phyloP scores from a whole-genome alignment of 2,113 vertebrate genomes.

The Callocephalon fimbriatum region DNA sequence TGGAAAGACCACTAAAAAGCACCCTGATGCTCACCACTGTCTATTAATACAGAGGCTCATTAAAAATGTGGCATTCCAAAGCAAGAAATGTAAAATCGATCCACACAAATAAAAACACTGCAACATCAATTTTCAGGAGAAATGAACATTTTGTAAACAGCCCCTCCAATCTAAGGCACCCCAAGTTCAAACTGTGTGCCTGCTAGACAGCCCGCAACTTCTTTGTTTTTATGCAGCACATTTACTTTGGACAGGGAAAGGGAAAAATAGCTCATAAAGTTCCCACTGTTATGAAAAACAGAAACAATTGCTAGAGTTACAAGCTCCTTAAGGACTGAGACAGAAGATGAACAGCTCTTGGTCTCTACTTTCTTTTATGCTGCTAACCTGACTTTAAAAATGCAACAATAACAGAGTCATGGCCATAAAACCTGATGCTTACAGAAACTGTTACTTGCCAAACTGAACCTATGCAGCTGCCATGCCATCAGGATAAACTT shows the following conservation, averaged over 20 bases:
- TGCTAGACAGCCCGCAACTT: not conserved
- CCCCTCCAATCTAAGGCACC: not conserved
- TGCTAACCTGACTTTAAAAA: not conserved
- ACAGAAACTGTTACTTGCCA: not conserved
- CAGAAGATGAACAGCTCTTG: constrained; percentile 34
- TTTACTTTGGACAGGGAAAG: constrained; percentile 39
- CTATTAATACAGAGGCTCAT: not conserved
- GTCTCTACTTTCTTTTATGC: not conserved
- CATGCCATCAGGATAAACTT: not conserved
- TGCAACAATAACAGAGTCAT: not conserved
- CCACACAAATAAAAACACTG: not conserved
- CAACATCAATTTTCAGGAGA: not conserved
- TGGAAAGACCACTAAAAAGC: not conserved
- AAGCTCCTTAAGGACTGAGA: not conserved
- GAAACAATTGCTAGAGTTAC: constrained; percentile 67
- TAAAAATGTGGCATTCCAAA: not conserved
- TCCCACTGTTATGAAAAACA: constrained; percentile 58
- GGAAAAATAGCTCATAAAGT: constrained; percentile 26
- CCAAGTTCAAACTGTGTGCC: not conserved
- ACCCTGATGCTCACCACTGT: not conserved
- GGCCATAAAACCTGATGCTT: constrained; percentile 14
- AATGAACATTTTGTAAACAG: not conserved
- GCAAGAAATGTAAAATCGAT: not conserved
- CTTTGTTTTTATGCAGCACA: constrained; percentile 47
- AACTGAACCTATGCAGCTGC: not conserved